Percentiles rank a stretch among this genome's conserved stretches.
These are phyloP conservation scores for Labia minor DNA, from an alignment of 2,888 invertebrate genomes.

Conservation along the genomic window DNA sequence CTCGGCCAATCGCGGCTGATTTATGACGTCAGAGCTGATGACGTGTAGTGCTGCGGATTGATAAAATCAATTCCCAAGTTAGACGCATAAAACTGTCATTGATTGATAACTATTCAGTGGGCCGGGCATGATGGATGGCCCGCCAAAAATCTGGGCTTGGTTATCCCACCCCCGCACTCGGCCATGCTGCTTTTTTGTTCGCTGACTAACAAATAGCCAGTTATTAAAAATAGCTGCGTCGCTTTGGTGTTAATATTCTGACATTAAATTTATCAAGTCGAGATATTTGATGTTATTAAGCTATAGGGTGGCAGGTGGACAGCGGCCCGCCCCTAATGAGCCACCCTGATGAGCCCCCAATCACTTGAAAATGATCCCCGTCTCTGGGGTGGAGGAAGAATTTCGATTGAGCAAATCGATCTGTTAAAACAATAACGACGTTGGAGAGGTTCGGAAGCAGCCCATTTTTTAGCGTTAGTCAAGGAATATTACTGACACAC, in stretches of 20 bases:
- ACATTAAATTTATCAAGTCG: slow-evolving; percentile 13
- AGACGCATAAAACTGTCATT: slow-evolving; percentile 13
- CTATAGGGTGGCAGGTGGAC: slow-evolving; percentile 13
- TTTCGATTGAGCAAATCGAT: background rate
- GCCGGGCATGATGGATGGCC: background rate
- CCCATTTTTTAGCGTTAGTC: slow-evolving; percentile 3
- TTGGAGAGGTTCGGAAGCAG: background rate
- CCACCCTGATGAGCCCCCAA: too few species aligned
- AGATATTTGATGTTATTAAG: slow-evolving; percentile 7
- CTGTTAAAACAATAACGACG: background rate
- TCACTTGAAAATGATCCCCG: background rate
- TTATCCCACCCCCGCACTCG: background rate
- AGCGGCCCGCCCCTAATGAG: slow-evolving; percentile 13
- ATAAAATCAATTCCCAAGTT: slow-evolving; percentile 13
- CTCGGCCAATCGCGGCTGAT: slow-evolving; percentile 1
- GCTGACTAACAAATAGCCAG: slow-evolving; percentile 1
- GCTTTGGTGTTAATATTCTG: slow-evolving; percentile 13
- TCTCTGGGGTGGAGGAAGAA: too few species aligned
- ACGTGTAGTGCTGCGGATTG: slow-evolving; percentile 13
- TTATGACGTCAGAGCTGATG: slow-evolving; percentile 13
- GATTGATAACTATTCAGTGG: slow-evolving; percentile 13
- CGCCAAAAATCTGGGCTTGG: slow-evolving; percentile 2
- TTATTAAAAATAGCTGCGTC: slow-evolving; percentile 13
- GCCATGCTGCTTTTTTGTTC: slow-evolving; percentile 3
- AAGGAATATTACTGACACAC: slow-evolving; percentile 13